Evolutionary conservation across 2,888 invertebrate species (phyloP).

Genomic region (Trisateles emortualis): DNA sequence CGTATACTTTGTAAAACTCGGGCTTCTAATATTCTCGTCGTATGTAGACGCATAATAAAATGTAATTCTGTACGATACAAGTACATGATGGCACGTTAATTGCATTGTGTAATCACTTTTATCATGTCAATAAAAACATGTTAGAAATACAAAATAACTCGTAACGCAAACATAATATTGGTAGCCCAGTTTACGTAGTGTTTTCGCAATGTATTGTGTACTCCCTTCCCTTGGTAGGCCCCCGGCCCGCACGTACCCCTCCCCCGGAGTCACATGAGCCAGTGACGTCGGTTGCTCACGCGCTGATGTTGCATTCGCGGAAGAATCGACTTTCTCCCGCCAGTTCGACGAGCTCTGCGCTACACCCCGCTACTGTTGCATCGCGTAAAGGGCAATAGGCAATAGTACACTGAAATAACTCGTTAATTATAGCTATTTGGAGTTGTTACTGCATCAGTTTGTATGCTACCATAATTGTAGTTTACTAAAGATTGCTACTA

Average conservation of each 20-base stretch:
- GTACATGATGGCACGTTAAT: slow-evolving; percentile 48
- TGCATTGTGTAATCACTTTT: slow-evolving; percentile 60
- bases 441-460: too few relatives aligned
- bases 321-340: slow-evolving; percentile 68
- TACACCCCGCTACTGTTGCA: slow-evolving; percentile 23
- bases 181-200: slow-evolving; percentile 60
- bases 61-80: slow-evolving; percentile 15
- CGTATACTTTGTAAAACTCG: too few relatives aligned
- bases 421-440: too few relatives aligned
- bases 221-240: slow-evolving; percentile 14
- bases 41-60: too few relatives aligned
- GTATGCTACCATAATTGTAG: slow-evolving; percentile 12
- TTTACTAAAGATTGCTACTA: too few relatives aligned
- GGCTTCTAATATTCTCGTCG: slow-evolving; percentile 13
- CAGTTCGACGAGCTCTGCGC: slow-evolving; percentile 25
- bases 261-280: slow-evolving; percentile 62
- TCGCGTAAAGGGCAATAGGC: slow-evolving; percentile 23
- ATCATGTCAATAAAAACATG: slow-evolving; percentile 65
- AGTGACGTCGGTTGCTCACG: slow-evolving; percentile 59
- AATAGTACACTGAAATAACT: too few relatives aligned
- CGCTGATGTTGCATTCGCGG: slow-evolving; percentile 63
- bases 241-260: slow-evolving; percentile 15
- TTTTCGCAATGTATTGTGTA: slow-evolving; percentile 73
- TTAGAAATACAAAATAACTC: slow-evolving; percentile 61
- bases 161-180: slow-evolving; percentile 59